A percentile compares a stretch with the other conserved stretches of the same genome.
Conservation (phyloP, 2,113 vertebrate genomes). For the Odocoileus hemionus region DNA sequence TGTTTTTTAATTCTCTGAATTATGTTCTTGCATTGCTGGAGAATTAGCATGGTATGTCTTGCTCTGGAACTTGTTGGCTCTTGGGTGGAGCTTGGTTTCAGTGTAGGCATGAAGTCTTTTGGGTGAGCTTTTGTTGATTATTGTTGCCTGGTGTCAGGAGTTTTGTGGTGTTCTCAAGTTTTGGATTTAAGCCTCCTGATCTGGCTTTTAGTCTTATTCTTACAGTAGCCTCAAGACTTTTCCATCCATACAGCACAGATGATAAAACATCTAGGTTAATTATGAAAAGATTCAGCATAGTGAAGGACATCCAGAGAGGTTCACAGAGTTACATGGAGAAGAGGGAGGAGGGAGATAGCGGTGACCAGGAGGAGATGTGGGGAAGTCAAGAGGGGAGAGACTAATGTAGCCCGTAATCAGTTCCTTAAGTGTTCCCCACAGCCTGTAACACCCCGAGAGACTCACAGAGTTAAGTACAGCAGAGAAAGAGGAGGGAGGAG, state of each 20-base stretch:
- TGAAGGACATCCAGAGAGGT: background rate
- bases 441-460: background rate
- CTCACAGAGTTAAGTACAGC: background rate
- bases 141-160: background rate
- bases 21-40: background rate
- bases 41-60: background rate
- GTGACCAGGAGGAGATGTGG: background rate
- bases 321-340: background rate
- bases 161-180: background rate
- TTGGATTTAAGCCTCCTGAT: background rate
- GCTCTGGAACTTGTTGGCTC: background rate
- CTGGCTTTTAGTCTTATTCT: background rate
- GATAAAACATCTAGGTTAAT: background rate
- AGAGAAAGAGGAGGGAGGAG: background rate
- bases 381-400: background rate
- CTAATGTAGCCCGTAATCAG: background rate
- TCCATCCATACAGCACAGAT: background rate
- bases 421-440: background rate
- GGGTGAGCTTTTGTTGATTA: background rate
- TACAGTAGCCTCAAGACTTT: background rate
- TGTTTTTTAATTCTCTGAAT: background rate
- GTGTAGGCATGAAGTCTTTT: background rate
- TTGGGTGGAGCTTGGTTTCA: background rate
- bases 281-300: background rate
- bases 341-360: background rate